These are phyloP conservation scores for Agrenia bidenticulata DNA, from an alignment of 2,888 invertebrate species.

Conservation along the genomic window DNA sequence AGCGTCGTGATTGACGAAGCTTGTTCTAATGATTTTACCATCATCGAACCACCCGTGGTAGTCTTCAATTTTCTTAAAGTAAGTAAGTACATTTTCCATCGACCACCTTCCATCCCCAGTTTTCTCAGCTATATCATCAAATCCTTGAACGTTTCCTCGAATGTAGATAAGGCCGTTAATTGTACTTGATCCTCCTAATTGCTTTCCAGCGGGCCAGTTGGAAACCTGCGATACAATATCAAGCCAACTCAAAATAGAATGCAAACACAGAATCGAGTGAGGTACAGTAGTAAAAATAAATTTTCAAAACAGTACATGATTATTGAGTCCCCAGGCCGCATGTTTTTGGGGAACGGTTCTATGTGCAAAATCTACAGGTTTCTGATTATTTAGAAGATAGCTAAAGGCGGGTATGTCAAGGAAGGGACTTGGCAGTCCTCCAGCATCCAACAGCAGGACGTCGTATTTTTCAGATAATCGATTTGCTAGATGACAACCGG, in stretches of 20 bases:
- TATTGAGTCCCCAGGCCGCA: slow-evolving; percentile 64
- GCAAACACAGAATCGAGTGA: too few species aligned
- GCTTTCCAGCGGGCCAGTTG: slow-evolving; percentile 25
- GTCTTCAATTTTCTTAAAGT: slow-evolving; percentile 24
- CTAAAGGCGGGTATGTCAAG: slow-evolving; percentile 28
- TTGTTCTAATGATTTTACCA: background rate
- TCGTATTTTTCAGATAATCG: slow-evolving; percentile 58
- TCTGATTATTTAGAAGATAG: slow-evolving; percentile 64
- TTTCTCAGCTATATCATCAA: slow-evolving; percentile 23
- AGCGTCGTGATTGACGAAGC: background rate
- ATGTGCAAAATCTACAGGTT: slow-evolving; percentile 71
- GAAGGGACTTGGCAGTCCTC: slow-evolving; percentile 55
- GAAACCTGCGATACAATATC: slow-evolving; percentile 19
- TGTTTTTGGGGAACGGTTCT: slow-evolving; percentile 65
- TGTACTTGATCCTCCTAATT: slow-evolving; percentile 27
- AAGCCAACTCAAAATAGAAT: too few species aligned
- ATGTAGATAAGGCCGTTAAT: slow-evolving; percentile 30
- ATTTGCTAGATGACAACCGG: slow-evolving; percentile 66
- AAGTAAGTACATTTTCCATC: slow-evolving; percentile 24
- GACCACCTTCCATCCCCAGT: slow-evolving; percentile 25
- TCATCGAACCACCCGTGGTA: slow-evolving; percentile 27
- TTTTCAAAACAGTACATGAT: slow-evolving; percentile 57
- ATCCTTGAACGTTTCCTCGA: slow-evolving; percentile 35
- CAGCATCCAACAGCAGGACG: slow-evolving; percentile 65
- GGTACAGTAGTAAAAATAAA: too few species aligned